Base-by-base conservation (phyloP, 2,113 vertebrate genomes). In the Hoplias malabaricus region DNA sequence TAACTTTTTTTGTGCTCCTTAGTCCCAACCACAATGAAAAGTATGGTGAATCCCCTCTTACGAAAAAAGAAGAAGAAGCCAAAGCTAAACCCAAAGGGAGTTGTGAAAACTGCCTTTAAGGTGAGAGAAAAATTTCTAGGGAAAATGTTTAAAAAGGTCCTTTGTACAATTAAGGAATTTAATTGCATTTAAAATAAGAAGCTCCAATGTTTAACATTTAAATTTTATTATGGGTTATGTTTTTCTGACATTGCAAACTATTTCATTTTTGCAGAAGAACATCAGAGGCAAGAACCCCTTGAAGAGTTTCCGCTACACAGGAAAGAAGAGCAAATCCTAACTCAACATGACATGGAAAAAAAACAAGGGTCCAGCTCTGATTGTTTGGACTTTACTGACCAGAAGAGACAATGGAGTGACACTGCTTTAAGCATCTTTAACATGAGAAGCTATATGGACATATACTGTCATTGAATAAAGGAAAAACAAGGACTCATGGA, bases 1-100 rank as follows among this genome's bases (percentile, higher is more conserved):
- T n/a, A 48, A 14, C 6, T 2, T 42, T 3, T 23, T 2, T 36
- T 73, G 34, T 29, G 16, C 71, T 82, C n/a, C n/a, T 74, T 38
- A 97, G 95, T 96, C 36, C 95, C 95, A 1, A 70, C 90, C 3
- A 81, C 90, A 0, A 88, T 97, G 25, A 93, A 82, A 5, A 84
- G 86, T 0, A 12, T 91, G 0, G 66, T 91, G 6, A 86, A 68
- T 21, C 88, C 92, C 2, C 76, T 90, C 73, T 67, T 62, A 0
- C 11, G 43, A 4, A 84, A 73, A 12, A 90, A 31, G 67, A 89
- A 59, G 74, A 82, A 54, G 0, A 83, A 61, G 5, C 0, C 78
- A 0, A 86, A 81, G 12, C 0, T 72, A 0, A 86, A 78, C 25
- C 23, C 79, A 1, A 65, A n/a, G 0, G 89, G 85, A 16, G 81